Percentiles rank a stretch among this genome's conserved stretches.
Evolutionary conservation across 2,888 invertebrate genomes (phyloP).

Genomic region (Eupithecia dodoneata): DNA sequence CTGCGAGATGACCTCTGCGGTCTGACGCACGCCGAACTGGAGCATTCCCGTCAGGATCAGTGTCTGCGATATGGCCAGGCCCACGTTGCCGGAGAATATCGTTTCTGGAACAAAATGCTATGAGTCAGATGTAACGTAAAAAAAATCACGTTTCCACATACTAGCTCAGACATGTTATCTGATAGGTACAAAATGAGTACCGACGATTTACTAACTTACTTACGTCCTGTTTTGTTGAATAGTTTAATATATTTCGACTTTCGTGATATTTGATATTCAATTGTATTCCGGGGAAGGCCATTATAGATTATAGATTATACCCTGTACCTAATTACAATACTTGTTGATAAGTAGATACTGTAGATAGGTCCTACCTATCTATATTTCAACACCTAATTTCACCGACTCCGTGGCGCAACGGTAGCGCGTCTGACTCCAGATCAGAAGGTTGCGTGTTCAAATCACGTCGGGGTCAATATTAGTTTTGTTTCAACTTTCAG

Average conservation of each 20-base stretch:
- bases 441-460: conserved; percentile 99
- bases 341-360: neutral
- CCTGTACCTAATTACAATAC: neutral
- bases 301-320: no score
- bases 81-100: conserved; percentile 87
- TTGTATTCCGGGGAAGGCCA: no score
- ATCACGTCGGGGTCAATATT: conserved; percentile 95
- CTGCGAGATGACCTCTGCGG: conserved; percentile 87
- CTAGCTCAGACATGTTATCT: neutral
- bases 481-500: conserved; percentile 12
- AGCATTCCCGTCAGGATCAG: conserved; percentile 88
- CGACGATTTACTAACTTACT: no score
- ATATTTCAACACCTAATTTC: neutral
- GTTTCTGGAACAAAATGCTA: conserved; percentile 63
- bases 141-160: neutral
- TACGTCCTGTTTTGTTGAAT: no score
- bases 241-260: no score
- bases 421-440: conserved; percentile 99
- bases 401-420: conserved; percentile 96
- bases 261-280: no score
- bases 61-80: conserved; percentile 87
- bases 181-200: neutral
- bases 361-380: neutral
- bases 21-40: conserved; percentile 88
- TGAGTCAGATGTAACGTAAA: neutral